A percentile compares a stretch with the other conserved stretches of the same genome.
These are phyloP conservation scores for Leistus spinibarbis DNA, from an alignment of 2,888 invertebrate genomes.

Conservation along the genomic window DNA sequence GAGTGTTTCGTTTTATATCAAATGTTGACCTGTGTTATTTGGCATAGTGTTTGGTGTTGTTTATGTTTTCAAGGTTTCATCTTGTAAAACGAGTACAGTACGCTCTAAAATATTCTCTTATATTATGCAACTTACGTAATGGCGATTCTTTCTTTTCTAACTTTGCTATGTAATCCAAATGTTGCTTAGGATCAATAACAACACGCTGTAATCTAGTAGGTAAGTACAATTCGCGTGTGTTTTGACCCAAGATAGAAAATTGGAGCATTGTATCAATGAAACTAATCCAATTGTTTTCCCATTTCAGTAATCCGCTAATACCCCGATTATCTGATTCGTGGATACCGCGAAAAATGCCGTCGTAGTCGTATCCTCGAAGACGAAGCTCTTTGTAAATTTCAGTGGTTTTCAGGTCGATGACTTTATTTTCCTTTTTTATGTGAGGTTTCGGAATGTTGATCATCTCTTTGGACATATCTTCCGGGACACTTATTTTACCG, in stretches of 20 bases:
- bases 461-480: constrained; percentile 68
- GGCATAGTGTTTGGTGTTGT: no score
- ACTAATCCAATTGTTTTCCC: constrained; percentile 93
- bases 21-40: no score
- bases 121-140: constrained; percentile 41
- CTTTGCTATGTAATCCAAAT: constrained; percentile 57
- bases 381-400: constrained; percentile 89
- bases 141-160: background rate
- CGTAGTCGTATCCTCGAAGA: constrained; percentile 86
- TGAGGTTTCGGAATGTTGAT: constrained; percentile 60
- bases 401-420: constrained; percentile 63
- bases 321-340: constrained; percentile 73
- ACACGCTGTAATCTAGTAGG: constrained; percentile 86
- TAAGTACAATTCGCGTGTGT: constrained; percentile 80
- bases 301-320: constrained; percentile 73
- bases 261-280: constrained; percentile 97
- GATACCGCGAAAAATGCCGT: constrained; percentile 83
- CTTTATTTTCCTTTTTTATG: constrained; percentile 53
- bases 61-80: no score
- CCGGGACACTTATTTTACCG: constrained; percentile 74
- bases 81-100: no score
- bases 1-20: no score
- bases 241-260: constrained; percentile 80
- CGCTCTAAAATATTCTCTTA: no score
- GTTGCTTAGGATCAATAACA: constrained; percentile 78